Percentiles rank a stretch among this genome's conserved stretches.
Conservation (phyloP, 2,888 invertebrate genomes). For the Buathra laborator region DNA sequence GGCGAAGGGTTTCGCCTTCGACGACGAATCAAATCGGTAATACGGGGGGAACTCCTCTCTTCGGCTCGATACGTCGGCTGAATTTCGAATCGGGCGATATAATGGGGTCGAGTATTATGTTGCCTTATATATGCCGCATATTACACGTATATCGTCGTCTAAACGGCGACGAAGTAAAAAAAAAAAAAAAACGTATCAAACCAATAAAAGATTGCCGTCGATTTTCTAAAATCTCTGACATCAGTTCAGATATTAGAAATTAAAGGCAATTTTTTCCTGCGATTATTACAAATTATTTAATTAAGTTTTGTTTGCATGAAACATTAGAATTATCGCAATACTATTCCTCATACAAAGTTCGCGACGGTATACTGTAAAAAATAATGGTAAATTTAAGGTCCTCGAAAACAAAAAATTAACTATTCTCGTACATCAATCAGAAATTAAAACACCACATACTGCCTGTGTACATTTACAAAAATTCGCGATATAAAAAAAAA, state of each 20-base stretch:
- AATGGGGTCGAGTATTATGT: constrained; percentile 50
- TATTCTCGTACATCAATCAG: too few species aligned
- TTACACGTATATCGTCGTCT: not conserved
- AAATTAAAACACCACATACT: too few species aligned
- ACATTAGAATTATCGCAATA: too few species aligned
- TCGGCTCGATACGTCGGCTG: constrained; percentile 55
- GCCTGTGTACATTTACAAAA: too few species aligned
- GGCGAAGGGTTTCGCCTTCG: constrained; percentile 34
- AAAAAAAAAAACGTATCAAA: not conserved
- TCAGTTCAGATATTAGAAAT: not conserved
- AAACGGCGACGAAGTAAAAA: not conserved
- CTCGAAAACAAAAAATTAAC: too few species aligned
- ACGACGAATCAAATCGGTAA: constrained; percentile 48
- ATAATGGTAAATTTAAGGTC: too few species aligned
- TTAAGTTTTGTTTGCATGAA: too few species aligned
- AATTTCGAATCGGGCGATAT: constrained; percentile 67
- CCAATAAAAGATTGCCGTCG: not conserved
- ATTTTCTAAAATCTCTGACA: not conserved
- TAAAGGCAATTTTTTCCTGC: too few species aligned
- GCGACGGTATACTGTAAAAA: too few species aligned
- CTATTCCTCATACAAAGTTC: too few species aligned
- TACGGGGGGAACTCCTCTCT: constrained; percentile 35
- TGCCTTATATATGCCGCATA: constrained; percentile 11
- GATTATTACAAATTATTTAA: too few species aligned
- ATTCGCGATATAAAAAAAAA: too few species aligned